These are phyloP conservation scores for Hermetia illucens DNA, from an alignment of 1,140 invertebrate species.

Conservation along the genomic window DNA sequence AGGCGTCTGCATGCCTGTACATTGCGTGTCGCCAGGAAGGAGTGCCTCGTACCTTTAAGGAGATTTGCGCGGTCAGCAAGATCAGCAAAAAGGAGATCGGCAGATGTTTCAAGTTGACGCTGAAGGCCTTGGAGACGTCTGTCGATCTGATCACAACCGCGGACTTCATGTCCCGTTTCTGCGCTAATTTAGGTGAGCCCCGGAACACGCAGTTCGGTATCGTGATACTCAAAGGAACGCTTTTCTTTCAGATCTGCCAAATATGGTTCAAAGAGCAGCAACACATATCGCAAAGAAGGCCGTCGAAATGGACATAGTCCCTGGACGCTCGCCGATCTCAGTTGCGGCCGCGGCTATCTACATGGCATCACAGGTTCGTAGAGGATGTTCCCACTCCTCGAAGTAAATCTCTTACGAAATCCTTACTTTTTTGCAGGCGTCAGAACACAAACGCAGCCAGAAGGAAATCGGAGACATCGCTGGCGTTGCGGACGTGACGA, in stretches of 20 bases:
- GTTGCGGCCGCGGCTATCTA: conserved; percentile 99
- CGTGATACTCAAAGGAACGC: conserved; percentile 7
- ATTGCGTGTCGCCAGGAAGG: conserved; percentile 98
- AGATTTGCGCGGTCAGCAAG: conserved; percentile 97
- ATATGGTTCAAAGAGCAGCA: conserved; percentile 86
- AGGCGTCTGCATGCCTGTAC: conserved; percentile 96
- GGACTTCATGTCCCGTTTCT: conserved; percentile 95
- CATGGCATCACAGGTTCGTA: conserved; percentile 88
- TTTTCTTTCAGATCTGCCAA: conserved; percentile 46
- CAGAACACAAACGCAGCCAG: conserved; percentile 86
- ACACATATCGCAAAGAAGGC: conserved; percentile 94
- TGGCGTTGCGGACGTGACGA: conserved; percentile 97
- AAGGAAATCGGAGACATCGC: conserved; percentile 99
- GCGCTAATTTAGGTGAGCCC: conserved; percentile 56
- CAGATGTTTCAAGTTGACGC: conserved; percentile 86
- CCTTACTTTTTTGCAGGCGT: conserved; percentile 49
- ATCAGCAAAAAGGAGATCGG: conserved; percentile 99
- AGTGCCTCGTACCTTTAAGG: conserved; percentile 97
- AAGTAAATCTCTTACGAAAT: not conserved
- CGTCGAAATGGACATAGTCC: conserved; percentile 93
- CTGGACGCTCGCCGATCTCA: conserved; percentile 97
- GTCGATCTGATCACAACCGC: conserved; percentile 96
- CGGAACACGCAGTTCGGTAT: not conserved
- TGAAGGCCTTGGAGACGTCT: conserved; percentile 85
- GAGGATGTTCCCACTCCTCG: too few relatives aligned